Evolutionary conservation across 92 coral and sea anemone genomes (phyloP).

Genomic region (Parazoanthus darwini): DNA sequence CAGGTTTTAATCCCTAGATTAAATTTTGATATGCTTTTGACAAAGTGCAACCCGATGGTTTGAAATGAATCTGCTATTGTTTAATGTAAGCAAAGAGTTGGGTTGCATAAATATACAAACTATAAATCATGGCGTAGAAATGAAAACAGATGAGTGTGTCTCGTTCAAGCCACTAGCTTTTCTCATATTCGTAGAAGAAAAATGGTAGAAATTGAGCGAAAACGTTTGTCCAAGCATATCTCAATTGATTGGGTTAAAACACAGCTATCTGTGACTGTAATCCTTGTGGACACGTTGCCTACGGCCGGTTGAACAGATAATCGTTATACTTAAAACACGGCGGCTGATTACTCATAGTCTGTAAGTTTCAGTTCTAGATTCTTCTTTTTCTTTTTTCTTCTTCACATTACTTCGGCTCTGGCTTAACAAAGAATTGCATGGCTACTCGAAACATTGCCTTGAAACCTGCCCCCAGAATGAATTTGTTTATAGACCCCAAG

Average conservation of each 20-base stretch:
- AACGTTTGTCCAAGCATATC: neutral
- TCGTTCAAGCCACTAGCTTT: neutral
- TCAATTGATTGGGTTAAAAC: neutral
- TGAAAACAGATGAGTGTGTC: neutral
- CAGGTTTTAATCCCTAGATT: constrained; percentile 26
- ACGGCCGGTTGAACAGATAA: neutral
- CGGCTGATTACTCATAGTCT: too few species aligned
- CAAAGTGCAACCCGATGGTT: neutral
- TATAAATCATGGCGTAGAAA: neutral
- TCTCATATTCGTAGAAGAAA: neutral
- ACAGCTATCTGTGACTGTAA: neutral
- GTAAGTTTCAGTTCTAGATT: too few species aligned
- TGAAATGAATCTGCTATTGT: neutral
- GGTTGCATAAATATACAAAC: neutral
- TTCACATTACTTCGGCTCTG: too few species aligned
- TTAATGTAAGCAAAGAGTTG: neutral
- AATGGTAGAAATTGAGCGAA: neutral
- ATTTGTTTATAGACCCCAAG: too few species aligned
- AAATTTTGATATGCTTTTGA: constrained; percentile 9
- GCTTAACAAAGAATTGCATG: too few species aligned
- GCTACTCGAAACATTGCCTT: too few species aligned
- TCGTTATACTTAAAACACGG: neutral
- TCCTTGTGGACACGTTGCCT: neutral
- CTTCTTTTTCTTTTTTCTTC: too few species aligned
- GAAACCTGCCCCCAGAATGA: too few species aligned